Evolutionary conservation across 2,797 vertebrate species (phyloP), one percentile per base, ranked within the genome.

Genomic region (Euthynnus affinis): DNA sequence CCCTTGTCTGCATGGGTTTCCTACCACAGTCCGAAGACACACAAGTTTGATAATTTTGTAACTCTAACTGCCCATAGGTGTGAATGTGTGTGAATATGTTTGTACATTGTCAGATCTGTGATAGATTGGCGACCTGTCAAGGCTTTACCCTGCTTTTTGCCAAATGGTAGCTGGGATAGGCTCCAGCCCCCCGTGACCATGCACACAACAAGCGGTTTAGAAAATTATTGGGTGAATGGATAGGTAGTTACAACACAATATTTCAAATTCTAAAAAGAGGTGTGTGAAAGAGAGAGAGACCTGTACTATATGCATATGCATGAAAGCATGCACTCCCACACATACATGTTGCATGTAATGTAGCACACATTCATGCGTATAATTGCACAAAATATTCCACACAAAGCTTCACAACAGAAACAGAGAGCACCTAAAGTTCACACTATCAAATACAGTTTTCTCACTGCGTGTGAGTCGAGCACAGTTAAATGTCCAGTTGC

Each of bases 401-500:
- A 44, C 3, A 55, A 62, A 52, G 53, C n/a, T n/a, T 32, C 27
- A 34, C 34, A 46, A 44, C 34, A 34, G 18, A 44, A 25, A 1
- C 4, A 48, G 4, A 59, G 4, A 60, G 37, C 52, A 17, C 3
- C 0, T 4, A 27, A 52, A 44, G 22, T 34, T 25, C 18, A 69
- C 17, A 9, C 10, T 7, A 9, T 52, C 5, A 60, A 14, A 5
- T 20, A 9, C 18, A 20, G 22, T 67, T 62, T 74, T 82, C 79
- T 63, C 18, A 18, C 10, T 44, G n/a, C 29, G 40, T 65, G n/a
- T 29, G 42, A 67, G 56, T 42, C 81, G 48, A 87, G 32, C 17
- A 17, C 20, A 71, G 25, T 3, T 55, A 44, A 73, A 77, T 52
- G 37, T 59, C 76, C 70, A 70, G 15, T 44, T 72, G 68, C 42